Conservation (phyloP, 2,888 invertebrate genomes). For the Epinotia ramella region DNA sequence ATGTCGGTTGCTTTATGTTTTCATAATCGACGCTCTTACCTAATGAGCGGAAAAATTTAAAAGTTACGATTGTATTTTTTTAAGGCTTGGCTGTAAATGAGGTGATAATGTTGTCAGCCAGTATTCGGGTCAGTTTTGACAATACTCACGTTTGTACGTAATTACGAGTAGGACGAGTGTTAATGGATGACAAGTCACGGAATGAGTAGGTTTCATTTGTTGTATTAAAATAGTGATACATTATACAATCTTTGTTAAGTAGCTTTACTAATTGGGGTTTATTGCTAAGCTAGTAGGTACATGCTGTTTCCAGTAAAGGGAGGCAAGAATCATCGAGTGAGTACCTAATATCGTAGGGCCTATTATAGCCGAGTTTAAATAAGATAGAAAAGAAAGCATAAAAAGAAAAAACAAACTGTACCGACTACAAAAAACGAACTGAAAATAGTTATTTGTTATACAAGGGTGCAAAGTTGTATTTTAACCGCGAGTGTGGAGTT, state of each 20-base stretch:
- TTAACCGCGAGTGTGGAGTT: too few relatives aligned
- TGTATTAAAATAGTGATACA: slow-evolving; percentile 2
- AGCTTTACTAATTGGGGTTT: not conserved
- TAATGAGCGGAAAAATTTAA: slow-evolving; percentile 52
- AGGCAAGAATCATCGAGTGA: not conserved
- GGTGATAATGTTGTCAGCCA: slow-evolving; percentile 29
- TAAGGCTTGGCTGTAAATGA: slow-evolving; percentile 35
- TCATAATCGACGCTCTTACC: slow-evolving; percentile 59
- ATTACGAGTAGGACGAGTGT: slow-evolving; percentile 23
- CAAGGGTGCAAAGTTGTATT: too few relatives aligned
- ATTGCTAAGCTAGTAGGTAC: not conserved
- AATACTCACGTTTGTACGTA: slow-evolving; percentile 30
- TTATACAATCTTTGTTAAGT: not conserved
- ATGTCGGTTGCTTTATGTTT: slow-evolving; percentile 62
- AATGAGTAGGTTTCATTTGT: slow-evolving; percentile 20
- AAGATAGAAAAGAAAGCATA: not conserved
- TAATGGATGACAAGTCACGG: slow-evolving; percentile 42
- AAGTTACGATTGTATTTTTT: slow-evolving; percentile 30
- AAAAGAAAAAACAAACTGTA: not conserved
- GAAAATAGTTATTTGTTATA: too few relatives aligned
- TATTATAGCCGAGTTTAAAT: not conserved
- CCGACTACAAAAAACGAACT: too few relatives aligned
- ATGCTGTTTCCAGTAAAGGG: slow-evolving; percentile 1
- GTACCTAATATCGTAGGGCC: not conserved
- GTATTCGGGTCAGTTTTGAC: slow-evolving; percentile 38